These are phyloP conservation scores for Metopia argyrocephala DNA, from an alignment of 2,888 invertebrate species.

Conservation along the genomic window DNA sequence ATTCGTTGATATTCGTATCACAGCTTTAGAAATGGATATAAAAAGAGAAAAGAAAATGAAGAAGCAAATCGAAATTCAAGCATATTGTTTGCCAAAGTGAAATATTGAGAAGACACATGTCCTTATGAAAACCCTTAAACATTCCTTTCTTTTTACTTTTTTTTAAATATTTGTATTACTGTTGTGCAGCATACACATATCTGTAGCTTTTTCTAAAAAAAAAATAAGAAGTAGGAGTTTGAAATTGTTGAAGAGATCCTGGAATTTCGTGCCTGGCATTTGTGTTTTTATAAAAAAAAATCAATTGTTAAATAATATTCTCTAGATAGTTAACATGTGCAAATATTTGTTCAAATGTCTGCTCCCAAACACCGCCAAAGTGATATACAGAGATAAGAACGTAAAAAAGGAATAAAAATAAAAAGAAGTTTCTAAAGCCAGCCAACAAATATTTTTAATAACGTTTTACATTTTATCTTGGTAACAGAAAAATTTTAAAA, in stretches of 20 bases:
- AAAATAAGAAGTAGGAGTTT: not conserved
- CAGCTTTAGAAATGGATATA: not conserved
- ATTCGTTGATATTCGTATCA: not conserved
- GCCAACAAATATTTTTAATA: too few species aligned
- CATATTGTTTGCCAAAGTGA: constrained; percentile 36
- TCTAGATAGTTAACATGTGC: constrained; percentile 52
- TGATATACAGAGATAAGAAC: not conserved
- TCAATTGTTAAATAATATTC: constrained; percentile 56
- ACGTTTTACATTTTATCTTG: too few species aligned
- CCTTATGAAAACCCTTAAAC: constrained; percentile 19
- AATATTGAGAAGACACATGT: constrained; percentile 37
- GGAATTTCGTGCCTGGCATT: not conserved
- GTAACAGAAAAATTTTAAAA: too few species aligned
- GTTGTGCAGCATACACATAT: constrained; percentile 20
- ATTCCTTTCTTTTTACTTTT: not conserved
- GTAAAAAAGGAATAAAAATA: not conserved
- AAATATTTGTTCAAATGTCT: constrained; percentile 58
- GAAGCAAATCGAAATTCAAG: constrained; percentile 25
- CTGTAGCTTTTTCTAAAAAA: constrained; percentile 20
- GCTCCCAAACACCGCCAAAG: constrained; percentile 3
- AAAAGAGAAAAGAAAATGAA: not conserved
- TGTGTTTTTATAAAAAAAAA: constrained; percentile 42
- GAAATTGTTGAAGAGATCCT: constrained; percentile 1
- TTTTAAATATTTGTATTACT: not conserved
- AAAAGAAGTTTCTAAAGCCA: too few species aligned